Evolutionary conservation across 1,140 invertebrate species (phyloP).

Genomic region (Ptiloglossa arizonensis): DNA sequence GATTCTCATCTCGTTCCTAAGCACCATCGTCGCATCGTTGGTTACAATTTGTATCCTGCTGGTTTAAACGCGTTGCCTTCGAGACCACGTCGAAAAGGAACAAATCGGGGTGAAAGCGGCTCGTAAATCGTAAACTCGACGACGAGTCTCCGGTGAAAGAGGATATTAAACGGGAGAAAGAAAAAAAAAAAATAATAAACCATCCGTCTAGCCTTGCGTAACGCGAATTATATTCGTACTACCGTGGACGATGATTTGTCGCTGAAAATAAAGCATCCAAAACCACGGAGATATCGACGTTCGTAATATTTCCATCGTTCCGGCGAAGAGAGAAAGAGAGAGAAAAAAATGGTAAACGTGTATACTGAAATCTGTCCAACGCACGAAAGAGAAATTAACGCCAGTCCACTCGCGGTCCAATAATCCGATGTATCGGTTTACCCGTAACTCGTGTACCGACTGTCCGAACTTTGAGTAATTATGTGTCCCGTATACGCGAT

Average conservation of each 20-base stretch:
- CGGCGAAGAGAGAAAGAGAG: too few relatives aligned
- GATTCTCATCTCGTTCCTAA: conserved; percentile 30
- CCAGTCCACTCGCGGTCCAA: not conserved
- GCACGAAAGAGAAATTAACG: not conserved
- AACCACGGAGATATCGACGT: too few relatives aligned
- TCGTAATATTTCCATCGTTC: too few relatives aligned
- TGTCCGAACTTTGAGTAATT: not conserved
- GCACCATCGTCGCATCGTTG: conserved; percentile 16
- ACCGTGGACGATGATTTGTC: too few relatives aligned
- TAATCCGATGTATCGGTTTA: not conserved
- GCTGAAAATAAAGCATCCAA: too few relatives aligned
- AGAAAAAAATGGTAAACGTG: too few relatives aligned
- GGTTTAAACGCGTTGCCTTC: not conserved
- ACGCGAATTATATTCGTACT: too few relatives aligned
- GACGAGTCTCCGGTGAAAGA: too few relatives aligned
- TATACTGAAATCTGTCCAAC: not conserved
- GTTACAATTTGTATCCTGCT: conserved; percentile 47
- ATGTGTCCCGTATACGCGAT: not conserved
- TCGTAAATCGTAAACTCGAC: too few relatives aligned
- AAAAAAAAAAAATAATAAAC: too few relatives aligned
- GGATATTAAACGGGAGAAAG: too few relatives aligned
- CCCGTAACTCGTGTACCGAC: not conserved
- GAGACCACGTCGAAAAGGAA: not conserved
- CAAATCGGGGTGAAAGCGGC: conserved; percentile 7
- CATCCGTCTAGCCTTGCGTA: too few relatives aligned